Evolutionary conservation across 2,888 invertebrate genomes (phyloP), one percentile per base, ranked within the genome.

Genomic region (Mesorhabditis sp.): DNA sequence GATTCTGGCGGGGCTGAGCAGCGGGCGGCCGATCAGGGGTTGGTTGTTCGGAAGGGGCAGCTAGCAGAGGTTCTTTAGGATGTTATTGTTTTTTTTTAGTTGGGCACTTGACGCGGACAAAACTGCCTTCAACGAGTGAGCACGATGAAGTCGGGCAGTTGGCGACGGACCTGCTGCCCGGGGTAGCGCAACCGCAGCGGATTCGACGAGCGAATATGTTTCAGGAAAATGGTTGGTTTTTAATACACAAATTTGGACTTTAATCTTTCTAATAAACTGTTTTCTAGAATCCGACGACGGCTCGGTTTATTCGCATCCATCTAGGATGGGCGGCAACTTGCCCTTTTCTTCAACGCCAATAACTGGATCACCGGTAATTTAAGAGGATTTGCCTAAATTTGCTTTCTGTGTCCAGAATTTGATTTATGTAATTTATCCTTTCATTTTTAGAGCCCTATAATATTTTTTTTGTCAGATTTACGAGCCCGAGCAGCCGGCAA

Each of bases 1-100:
- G 44, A 82, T 83, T 64, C 75, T 88, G 64, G 86, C 87, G 4
- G 88, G 87, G 0, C 71, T 85, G 4, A 71, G 81, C 43, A 66
- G 69, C 4, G 82, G 82, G 7, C 75, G 80, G 62, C 76, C 80
- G 5, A 42, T 79, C 65, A 74, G 78, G 72, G 72, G 79, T 78
- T 62, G 43, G 65, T 65, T 69, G 5, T 58, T 50, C 13, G 50
- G 50, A 50, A 50, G 58, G 58, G 58, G n/a, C 1, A 13, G n/a
- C 58, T 28, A n/a, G 58, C n/a, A 50, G 58, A 50, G 58, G n/a
- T 13, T 10, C 7, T 50, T 13, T 13, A 13, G n/a, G 10, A 1
- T 50, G 58, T 50, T 50, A 50, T 50, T 13, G 58, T 50, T 13
- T n/a, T 50, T 50, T 50, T 50, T 50, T 50, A 50, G 58, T 50